phyloP scores from a whole-genome alignment of 2,888 invertebrate genomes.

The Callimorpha dominula region DNA sequence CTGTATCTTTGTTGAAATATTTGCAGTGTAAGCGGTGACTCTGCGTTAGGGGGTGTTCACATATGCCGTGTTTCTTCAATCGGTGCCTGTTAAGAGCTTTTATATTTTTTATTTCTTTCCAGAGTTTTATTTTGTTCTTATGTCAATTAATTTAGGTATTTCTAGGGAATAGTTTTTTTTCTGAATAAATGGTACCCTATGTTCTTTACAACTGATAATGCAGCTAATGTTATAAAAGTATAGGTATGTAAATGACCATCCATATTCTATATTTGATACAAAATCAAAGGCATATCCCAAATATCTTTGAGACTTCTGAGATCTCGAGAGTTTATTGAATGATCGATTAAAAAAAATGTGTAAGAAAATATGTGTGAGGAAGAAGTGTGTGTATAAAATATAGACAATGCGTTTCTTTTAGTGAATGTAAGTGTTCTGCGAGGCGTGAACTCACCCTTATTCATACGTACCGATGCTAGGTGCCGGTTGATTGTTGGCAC shows the following conservation, averaged over 20 bases:
- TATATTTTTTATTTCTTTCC: too few relatives aligned
- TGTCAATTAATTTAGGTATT: not conserved
- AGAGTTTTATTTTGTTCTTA: too few relatives aligned
- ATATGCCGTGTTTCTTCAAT: slow-evolving; percentile 26
- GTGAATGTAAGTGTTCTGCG: slow-evolving; percentile 3
- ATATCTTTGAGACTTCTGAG: too few relatives aligned
- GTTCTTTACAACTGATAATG: not conserved
- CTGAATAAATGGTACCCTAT: too few relatives aligned
- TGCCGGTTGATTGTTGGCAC: slow-evolving; percentile 80
- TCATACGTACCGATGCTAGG: slow-evolving; percentile 74
- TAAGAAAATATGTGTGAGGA: not conserved
- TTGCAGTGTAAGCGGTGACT: slow-evolving; percentile 81
- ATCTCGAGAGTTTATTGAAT: not conserved
- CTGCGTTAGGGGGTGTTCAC: slow-evolving; percentile 56
- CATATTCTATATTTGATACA: too few relatives aligned
- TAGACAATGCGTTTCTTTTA: not conserved
- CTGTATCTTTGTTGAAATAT: slow-evolving; percentile 85
- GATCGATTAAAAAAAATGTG: not conserved
- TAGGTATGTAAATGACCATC: too few relatives aligned
- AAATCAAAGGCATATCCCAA: too few relatives aligned
- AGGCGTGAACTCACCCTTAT: slow-evolving; percentile 58
- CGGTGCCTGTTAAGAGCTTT: too few relatives aligned
- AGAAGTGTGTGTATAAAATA: not conserved
- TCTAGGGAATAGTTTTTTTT: not conserved
- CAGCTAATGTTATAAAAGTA: too few relatives aligned